Conservation (phyloP, 2,888 invertebrate genomes). For the Chorisops tibialis region DNA sequence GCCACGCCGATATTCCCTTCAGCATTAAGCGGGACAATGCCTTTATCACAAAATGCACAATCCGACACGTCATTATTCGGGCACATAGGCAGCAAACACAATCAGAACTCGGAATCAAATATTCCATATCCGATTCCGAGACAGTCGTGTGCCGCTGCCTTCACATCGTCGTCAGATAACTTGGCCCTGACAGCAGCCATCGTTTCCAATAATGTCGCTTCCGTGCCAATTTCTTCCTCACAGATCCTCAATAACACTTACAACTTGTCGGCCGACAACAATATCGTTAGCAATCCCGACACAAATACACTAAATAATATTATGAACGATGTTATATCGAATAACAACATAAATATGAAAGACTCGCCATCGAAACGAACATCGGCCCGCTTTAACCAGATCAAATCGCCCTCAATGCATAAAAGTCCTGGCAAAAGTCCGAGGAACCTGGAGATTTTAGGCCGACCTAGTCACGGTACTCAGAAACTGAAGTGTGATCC, state of each 20-base stretch:
- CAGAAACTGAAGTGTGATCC: conserved; percentile 38
- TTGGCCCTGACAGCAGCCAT: conserved; percentile 77
- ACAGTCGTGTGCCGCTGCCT: conserved; percentile 60
- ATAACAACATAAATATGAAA: conserved; percentile 36
- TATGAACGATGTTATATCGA: conserved; percentile 35
- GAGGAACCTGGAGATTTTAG: conserved; percentile 55
- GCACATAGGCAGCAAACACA: conserved; percentile 9
- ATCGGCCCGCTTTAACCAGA: conserved; percentile 41
- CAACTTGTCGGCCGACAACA: conserved; percentile 16
- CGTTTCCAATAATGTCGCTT: conserved; percentile 61
- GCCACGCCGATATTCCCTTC: conserved; percentile 50
- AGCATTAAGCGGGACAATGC: conserved; percentile 25
- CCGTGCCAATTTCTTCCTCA: conserved; percentile 38
- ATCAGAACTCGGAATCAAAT: background rate
- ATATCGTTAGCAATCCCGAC: conserved; percentile 31
- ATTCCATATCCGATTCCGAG: conserved; percentile 26
- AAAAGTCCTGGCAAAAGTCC: conserved; percentile 70
- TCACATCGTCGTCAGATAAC: conserved; percentile 78
- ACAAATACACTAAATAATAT: conserved; percentile 37
- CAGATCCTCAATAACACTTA: conserved; percentile 37
- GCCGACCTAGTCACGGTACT: conserved; percentile 42
- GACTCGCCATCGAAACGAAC: conserved; percentile 47
- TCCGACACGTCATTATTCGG: conserved; percentile 23
- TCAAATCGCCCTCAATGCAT: conserved; percentile 61
- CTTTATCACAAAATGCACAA: conserved; percentile 23